Conservation (phyloP, 53 echinoderm and acorn worm genomes). For the Patiria pectinifera region DNA sequence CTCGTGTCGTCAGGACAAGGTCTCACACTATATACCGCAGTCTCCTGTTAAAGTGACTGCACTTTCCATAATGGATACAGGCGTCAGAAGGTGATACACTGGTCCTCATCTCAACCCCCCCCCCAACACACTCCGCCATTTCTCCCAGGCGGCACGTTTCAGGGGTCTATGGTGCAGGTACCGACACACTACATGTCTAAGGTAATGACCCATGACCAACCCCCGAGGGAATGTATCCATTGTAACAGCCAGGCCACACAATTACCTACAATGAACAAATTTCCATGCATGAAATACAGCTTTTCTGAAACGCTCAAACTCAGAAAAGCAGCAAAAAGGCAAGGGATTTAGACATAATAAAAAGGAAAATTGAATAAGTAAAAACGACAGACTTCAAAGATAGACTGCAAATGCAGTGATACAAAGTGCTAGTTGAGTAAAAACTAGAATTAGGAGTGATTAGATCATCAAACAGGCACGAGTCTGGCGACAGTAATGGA, state of each 20-base stretch:
- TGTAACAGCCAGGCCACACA: background rate
- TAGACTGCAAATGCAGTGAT: constrained; percentile 11
- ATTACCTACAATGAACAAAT: constrained; percentile 19
- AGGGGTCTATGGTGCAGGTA: constrained; percentile 6
- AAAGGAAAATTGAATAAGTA: background rate
- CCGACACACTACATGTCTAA: constrained; percentile 14
- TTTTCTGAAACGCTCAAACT: background rate
- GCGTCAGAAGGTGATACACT: background rate
- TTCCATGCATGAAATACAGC: constrained; percentile 34
- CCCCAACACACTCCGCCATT: background rate
- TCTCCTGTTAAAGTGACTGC: constrained; percentile 40
- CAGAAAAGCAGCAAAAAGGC: background rate
- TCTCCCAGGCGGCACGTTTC: background rate
- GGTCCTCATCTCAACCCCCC: background rate
- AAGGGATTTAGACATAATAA: background rate
- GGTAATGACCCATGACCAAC: constrained; percentile 41
- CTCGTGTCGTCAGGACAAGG: background rate
- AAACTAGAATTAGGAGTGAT: constrained; percentile 8
- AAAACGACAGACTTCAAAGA: background rate
- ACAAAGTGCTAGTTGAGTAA: constrained; percentile 8
- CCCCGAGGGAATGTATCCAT: background rate
- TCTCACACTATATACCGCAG: background rate
- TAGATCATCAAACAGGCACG: constrained; percentile 30
- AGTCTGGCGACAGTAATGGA: constrained; percentile 31
- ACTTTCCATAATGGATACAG: constrained; percentile 38